phyloP scores from a whole-genome alignment of 2,797 vertebrate species.

The Arctocebus calabarensis region DNA sequence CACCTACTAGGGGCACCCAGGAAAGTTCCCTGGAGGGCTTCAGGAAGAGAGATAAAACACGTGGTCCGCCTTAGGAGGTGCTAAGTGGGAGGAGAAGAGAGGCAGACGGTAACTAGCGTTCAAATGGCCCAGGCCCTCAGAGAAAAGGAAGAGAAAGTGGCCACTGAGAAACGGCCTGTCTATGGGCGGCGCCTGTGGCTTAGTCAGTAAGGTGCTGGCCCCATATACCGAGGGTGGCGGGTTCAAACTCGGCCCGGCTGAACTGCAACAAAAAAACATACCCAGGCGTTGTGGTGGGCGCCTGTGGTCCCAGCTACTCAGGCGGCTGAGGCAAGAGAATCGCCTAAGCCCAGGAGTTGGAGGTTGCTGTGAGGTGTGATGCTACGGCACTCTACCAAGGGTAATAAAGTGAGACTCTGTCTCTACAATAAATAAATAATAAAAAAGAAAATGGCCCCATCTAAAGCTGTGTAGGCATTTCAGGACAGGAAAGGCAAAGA shows the following conservation, averaged over 20 bases:
- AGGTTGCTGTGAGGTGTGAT: no score
- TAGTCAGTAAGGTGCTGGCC: no score
- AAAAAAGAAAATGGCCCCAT: not conserved
- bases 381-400: no score
- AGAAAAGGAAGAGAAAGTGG: not conserved
- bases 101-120: not conserved
- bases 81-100: not conserved
- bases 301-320: no score
- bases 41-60: not conserved
- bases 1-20: not conserved
- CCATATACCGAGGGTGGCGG: no score
- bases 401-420: no score
- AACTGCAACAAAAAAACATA: no score
- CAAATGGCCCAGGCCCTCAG: not conserved
- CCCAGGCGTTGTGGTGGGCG: no score
- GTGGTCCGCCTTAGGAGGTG: not conserved
- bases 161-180: not conserved
- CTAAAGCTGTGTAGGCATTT: not conserved
- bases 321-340: no score
- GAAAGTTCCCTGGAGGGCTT: not conserved
- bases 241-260: no score
- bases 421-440: no score
- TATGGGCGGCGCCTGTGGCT: not conserved
- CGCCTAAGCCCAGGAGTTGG: no score
- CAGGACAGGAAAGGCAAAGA: not conserved